Evolutionary conservation across 2,113 vertebrate species (phyloP).

Genomic region (Hippocampus abdominalis): DNA sequence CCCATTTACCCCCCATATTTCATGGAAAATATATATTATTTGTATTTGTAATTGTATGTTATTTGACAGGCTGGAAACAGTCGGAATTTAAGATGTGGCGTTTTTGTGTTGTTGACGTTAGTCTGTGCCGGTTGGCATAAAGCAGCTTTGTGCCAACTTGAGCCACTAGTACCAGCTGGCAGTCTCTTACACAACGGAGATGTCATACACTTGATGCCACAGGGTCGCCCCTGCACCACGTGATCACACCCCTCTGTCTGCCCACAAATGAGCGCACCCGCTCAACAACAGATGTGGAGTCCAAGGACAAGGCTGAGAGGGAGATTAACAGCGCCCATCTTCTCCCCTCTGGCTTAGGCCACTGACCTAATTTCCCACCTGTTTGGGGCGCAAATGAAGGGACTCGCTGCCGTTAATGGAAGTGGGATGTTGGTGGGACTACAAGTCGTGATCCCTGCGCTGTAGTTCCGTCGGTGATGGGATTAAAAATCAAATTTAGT

Average conservation of each 20-base stretch:
- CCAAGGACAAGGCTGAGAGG: slow-evolving; percentile 15
- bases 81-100: slow-evolving; percentile 4
- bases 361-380: slow-evolving; percentile 57
- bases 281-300: slow-evolving; percentile 18
- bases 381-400: slow-evolving; percentile 22
- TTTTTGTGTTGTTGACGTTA: slow-evolving; percentile 2
- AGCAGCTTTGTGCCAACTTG: slow-evolving; percentile 70
- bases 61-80: slow-evolving; percentile 7
- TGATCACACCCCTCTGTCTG: slow-evolving; percentile 16
- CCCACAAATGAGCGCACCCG: slow-evolving; percentile 25
- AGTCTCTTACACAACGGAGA: slow-evolving; percentile 56
- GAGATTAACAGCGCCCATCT: slow-evolving; percentile 53
- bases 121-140: slow-evolving; percentile 47
- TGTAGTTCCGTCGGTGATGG: not conserved
- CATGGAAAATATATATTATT: no score
- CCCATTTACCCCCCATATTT: no score
- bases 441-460: slow-evolving; percentile 1
- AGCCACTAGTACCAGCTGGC: slow-evolving; percentile 64
- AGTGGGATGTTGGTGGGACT: slow-evolving; percentile 8
- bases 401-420: slow-evolving; percentile 26
- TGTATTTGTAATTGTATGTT: no score
- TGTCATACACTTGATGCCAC: slow-evolving; percentile 15
- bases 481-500: slow-evolving; percentile 9
- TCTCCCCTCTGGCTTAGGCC: slow-evolving; percentile 52
- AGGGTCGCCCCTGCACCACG: not conserved